Conservation (phyloP, 2,797 vertebrate species). For the Fringilla coelebs region DNA sequence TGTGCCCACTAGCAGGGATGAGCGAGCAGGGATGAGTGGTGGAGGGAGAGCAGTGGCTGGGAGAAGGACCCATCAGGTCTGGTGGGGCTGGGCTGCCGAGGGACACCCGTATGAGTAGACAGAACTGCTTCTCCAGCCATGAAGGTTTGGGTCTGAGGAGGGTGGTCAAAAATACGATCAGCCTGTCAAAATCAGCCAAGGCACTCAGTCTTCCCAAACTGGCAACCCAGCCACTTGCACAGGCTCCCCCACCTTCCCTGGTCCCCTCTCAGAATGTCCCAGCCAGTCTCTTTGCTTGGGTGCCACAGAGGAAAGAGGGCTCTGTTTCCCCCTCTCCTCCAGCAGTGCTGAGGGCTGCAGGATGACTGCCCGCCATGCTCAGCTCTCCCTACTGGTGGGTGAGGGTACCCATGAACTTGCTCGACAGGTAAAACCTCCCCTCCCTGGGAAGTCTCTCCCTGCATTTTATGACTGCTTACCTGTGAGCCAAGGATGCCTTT, state of each 20-base stretch:
- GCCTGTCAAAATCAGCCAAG: neutral
- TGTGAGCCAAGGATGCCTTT: slow-evolving; percentile 36
- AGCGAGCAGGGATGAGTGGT: accelerated
- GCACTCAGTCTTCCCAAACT: neutral
- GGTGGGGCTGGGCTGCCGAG: neutral
- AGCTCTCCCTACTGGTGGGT: neutral
- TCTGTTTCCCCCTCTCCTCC: neutral
- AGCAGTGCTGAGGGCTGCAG: neutral
- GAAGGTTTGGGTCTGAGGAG: neutral
- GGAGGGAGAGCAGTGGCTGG: neutral
- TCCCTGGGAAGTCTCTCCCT: slow-evolving; percentile 13
- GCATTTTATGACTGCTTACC: neutral
- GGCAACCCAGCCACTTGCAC: neutral
- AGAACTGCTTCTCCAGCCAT: neutral
- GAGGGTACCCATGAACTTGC: neutral
- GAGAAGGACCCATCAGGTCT: neutral
- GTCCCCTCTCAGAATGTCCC: neutral
- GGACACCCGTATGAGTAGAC: neutral
- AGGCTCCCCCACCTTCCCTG: neutral
- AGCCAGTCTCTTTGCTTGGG: neutral
- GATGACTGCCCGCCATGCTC: neutral
- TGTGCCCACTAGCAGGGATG: neutral
- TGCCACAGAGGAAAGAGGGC: neutral
- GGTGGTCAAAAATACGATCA: neutral
- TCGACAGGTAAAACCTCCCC: slow-evolving; percentile 2